phyloP scores from a whole-genome alignment of 2,113 vertebrate species.

The Pyrgilauda ruficollis region DNA sequence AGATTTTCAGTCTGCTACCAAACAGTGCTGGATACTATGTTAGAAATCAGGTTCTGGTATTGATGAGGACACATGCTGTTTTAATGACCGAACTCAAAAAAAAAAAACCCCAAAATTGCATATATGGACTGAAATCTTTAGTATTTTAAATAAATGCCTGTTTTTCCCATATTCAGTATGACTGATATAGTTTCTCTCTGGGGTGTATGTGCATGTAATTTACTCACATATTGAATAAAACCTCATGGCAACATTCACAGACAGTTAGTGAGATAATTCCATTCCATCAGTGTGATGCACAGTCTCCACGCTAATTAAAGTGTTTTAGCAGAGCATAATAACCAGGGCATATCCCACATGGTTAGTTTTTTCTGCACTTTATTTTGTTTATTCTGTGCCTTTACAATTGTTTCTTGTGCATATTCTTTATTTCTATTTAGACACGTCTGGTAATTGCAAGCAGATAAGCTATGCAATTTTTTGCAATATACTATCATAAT shows the following conservation, averaged over 20 bases:
- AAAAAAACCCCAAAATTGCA: not conserved
- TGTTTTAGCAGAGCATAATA: not conserved
- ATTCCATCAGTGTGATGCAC: not conserved
- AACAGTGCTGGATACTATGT: rapidly evolving
- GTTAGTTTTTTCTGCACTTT: not conserved
- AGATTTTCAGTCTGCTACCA: not conserved
- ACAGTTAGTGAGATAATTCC: not conserved
- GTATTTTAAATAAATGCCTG: not conserved
- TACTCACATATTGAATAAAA: not conserved
- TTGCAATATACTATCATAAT: not conserved
- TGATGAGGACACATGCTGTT: not conserved
- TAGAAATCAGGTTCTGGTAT: not conserved
- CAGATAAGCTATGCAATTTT: not conserved
- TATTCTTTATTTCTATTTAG: not conserved
- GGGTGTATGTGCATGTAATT: not conserved
- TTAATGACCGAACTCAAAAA: not conserved
- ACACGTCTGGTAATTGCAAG: not conserved
- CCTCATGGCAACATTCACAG: not conserved
- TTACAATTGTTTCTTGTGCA: not conserved
- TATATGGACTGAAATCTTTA: not conserved
- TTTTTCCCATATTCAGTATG: not conserved
- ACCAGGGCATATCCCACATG: not conserved
- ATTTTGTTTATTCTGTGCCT: not conserved
- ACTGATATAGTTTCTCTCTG: not conserved
- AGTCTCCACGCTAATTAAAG: not conserved